A percentile compares a stretch with the other conserved stretches of the same genome.
Conservation (phyloP, 2,888 invertebrate species). For the Allacma fusca region DNA sequence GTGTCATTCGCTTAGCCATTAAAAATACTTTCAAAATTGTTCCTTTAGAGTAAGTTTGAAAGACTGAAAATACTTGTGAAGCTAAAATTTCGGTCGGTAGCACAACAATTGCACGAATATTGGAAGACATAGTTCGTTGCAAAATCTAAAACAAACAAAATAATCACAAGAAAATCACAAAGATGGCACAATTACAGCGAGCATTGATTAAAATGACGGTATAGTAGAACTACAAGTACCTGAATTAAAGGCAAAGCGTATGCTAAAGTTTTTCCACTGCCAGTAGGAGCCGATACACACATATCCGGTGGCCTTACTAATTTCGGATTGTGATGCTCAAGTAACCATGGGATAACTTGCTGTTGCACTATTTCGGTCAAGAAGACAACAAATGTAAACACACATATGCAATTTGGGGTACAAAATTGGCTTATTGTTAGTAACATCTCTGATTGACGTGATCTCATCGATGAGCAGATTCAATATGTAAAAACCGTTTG, state of each 20-base stretch:
- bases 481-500: too few species aligned
- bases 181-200: too few species aligned
- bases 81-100: slow-evolving; percentile 60
- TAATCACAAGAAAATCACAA: too few species aligned
- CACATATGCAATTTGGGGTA: too few species aligned
- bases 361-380: slow-evolving; percentile 71
- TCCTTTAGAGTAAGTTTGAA: slow-evolving; percentile 72
- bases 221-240: slow-evolving; percentile 61
- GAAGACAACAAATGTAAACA: too few species aligned
- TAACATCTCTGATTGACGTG: too few species aligned
- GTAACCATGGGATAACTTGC: slow-evolving; percentile 78
- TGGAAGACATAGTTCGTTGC: slow-evolving; percentile 49
- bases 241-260: slow-evolving; percentile 69
- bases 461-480: too few species aligned
- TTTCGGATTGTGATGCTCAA: slow-evolving; percentile 70
- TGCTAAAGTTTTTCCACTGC: slow-evolving; percentile 70
- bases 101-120: slow-evolving; percentile 57
- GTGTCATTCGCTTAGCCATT: slow-evolving; percentile 53
- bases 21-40: slow-evolving; percentile 76
- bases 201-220: too few species aligned
- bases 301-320: slow-evolving; percentile 82
- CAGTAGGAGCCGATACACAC: slow-evolving; percentile 73
- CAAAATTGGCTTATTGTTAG: too few species aligned
- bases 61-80: slow-evolving; percentile 56
- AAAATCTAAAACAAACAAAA: slow-evolving; percentile 47